These are phyloP conservation scores for Cotesia glomerata DNA, from an alignment of 1,140 invertebrate species.

Conservation along the genomic window DNA sequence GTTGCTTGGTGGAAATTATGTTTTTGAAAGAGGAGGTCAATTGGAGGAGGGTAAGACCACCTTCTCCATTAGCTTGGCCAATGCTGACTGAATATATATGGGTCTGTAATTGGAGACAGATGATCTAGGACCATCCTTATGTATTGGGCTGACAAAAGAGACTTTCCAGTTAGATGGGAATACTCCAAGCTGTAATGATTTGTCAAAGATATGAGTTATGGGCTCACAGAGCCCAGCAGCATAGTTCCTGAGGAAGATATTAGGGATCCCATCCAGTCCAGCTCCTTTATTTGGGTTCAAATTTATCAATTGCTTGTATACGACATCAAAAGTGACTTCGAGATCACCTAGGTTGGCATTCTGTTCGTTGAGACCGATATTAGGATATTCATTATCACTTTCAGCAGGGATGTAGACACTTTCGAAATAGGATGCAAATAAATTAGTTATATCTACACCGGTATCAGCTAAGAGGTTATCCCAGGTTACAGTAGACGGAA, in stretches of 20 bases:
- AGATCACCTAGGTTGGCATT: too few relatives aligned
- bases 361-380: too few relatives aligned
- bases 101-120: not conserved
- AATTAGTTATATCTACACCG: too few relatives aligned
- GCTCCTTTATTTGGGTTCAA: not conserved
- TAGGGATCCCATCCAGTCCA: not conserved
- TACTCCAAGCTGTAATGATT: not conserved
- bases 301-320: not conserved
- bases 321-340: too few relatives aligned
- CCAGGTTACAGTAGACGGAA: too few relatives aligned
- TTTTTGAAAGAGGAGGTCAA: not conserved
- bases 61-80: not conserved
- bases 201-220: not conserved
- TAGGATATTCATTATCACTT: too few relatives aligned
- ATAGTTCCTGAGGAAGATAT: not conserved
- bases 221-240: not conserved
- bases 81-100: not conserved
- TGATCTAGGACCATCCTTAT: not conserved
- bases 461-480: too few relatives aligned
- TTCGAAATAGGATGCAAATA: too few relatives aligned
- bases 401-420: too few relatives aligned
- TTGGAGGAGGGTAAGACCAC: not conserved
- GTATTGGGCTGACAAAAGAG: not conserved
- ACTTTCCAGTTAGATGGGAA: not conserved
- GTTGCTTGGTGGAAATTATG: not conserved